These are phyloP conservation scores for Peromyscus polionotus DNA, from an alignment of 2,113 vertebrate species.

Conservation along the genomic window DNA sequence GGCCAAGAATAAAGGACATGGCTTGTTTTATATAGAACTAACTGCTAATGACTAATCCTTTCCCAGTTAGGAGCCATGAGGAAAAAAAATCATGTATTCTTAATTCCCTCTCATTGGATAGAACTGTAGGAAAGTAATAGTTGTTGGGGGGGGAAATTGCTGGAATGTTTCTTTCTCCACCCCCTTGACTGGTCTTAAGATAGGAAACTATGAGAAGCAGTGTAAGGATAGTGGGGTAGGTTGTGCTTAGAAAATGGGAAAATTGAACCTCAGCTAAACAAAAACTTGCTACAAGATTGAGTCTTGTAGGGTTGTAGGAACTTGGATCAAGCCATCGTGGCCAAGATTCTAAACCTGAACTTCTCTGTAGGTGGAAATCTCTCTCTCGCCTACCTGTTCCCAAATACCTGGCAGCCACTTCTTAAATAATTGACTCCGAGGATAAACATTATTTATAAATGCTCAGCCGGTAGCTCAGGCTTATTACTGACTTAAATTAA, in stretches of 20 bases:
- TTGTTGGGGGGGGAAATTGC: not conserved
- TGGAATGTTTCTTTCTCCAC: not conserved
- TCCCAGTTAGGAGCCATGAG: constrained; percentile 36
- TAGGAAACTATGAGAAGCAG: not conserved
- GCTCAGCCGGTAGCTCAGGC: too few species aligned
- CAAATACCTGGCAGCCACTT: too few species aligned
- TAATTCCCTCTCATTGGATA: constrained; percentile 36
- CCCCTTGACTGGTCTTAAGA: not conserved
- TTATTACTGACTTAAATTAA: too few species aligned
- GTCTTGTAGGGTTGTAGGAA: not conserved
- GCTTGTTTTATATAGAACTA: constrained; percentile 49
- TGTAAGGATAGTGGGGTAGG: not conserved
- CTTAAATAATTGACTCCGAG: too few species aligned
- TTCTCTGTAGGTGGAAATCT: not conserved
- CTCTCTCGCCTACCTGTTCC: too few species aligned
- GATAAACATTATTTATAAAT: too few species aligned
- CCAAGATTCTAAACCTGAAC: constrained; percentile 10
- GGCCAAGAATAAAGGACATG: not conserved
- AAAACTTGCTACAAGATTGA: constrained; percentile 13
- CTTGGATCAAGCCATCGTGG: not conserved
- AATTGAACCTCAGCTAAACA: constrained; percentile 15
- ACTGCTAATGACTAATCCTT: constrained; percentile 50
- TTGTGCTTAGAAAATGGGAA: constrained; percentile 2
- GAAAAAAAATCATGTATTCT: constrained; percentile 34
- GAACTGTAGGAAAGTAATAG: constrained; percentile 33